phyloP scores from a whole-genome alignment of 1,140 invertebrate genomes.

The Calliopsis andreniformis region DNA sequence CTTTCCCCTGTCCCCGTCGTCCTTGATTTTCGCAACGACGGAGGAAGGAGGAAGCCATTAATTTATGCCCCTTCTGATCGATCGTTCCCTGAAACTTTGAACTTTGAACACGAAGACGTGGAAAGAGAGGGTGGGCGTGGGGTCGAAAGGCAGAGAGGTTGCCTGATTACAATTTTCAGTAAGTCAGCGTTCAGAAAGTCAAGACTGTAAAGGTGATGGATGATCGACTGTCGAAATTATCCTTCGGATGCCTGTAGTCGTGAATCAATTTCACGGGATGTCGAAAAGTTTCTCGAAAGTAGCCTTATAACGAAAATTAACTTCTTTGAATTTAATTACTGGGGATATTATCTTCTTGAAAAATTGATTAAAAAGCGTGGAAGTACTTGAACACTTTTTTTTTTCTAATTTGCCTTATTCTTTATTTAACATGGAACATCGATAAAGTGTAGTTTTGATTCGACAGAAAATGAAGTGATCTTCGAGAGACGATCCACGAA shows the following conservation, averaged over 20 bases:
- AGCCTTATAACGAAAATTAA: too few relatives aligned
- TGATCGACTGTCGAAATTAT: neutral
- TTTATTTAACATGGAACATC: too few relatives aligned
- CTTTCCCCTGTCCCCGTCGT: conserved; percentile 17
- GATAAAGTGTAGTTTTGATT: too few relatives aligned
- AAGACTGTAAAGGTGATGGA: neutral
- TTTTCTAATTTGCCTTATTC: too few relatives aligned
- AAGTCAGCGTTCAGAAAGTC: neutral
- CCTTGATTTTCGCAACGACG: conserved; percentile 56
- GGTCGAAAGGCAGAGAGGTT: neutral
- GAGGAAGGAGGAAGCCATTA: conserved; percentile 56
- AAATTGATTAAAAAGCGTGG: too few relatives aligned
- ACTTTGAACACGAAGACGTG: neutral
- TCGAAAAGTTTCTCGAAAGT: too few relatives aligned
- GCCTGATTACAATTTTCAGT: neutral
- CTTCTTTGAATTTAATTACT: too few relatives aligned
- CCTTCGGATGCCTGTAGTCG: too few relatives aligned
- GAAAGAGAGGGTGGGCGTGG: neutral
- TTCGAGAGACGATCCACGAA: too few relatives aligned
- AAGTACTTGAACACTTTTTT: too few relatives aligned
- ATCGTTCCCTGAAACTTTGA: conserved; percentile 32
- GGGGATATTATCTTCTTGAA: too few relatives aligned
- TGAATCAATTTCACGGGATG: neutral
- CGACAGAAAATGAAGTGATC: too few relatives aligned
- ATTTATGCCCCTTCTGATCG: conserved; percentile 51